Percentiles rank a stretch among this genome's conserved stretches.
Conservation (phyloP, 2,888 invertebrate species). For the Malachius bipustulatus region DNA sequence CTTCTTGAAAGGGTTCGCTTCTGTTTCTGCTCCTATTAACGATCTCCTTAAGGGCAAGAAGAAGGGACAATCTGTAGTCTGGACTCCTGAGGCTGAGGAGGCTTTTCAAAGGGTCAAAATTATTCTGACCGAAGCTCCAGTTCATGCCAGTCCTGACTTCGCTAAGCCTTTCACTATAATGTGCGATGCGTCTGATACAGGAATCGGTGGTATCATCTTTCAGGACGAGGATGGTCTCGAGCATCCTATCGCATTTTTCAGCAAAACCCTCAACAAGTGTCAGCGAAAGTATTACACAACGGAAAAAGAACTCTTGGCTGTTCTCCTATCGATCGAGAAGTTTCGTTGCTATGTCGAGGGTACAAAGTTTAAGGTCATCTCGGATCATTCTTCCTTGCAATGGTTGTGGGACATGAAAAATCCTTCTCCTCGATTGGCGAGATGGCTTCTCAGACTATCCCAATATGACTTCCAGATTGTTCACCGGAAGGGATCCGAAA, state of each 20-base stretch:
- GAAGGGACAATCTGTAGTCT: conserved; percentile 15
- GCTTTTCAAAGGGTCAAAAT: conserved; percentile 11
- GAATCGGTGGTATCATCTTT: conserved; percentile 14
- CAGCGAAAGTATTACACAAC: conserved; percentile 7
- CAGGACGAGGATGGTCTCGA: conserved; percentile 12
- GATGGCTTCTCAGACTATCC: too few species aligned
- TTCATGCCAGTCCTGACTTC: conserved; percentile 13
- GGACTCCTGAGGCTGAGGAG: too few species aligned
- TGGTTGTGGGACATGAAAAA: conserved; percentile 21
- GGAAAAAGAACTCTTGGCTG: conserved; percentile 5
- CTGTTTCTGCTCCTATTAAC: conserved; percentile 12
- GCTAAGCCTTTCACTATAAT: conserved; percentile 15
- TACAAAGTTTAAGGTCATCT: too few species aligned
- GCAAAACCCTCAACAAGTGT: conserved; percentile 12
- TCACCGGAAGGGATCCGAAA: conserved; percentile 20
- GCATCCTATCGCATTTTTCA: too few species aligned
- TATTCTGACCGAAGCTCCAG: conserved; percentile 10
- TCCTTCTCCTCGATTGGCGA: conserved; percentile 21
- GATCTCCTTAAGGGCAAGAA: too few species aligned
- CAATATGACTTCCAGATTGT: conserved; percentile 18
- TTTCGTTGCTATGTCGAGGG: too few species aligned
- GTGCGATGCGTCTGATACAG: conserved; percentile 19
- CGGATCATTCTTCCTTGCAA: too few species aligned
- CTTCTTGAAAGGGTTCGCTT: conserved; percentile 5
- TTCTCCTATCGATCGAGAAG: conserved; percentile 13